phyloP scores from a whole-genome alignment of 2,888 invertebrate species.

The Lucinisca nassula region DNA sequence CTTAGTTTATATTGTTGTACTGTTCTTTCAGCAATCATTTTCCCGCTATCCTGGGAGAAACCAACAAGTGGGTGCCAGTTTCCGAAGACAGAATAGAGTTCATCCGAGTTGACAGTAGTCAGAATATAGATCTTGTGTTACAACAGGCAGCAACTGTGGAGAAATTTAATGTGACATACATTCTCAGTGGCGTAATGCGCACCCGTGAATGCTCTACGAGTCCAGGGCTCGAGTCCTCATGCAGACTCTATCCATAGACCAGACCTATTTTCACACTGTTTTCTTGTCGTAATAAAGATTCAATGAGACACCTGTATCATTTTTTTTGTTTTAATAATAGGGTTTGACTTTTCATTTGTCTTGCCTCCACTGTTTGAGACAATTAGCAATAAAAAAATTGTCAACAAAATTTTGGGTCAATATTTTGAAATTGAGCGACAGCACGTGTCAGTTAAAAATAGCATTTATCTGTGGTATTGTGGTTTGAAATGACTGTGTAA shows the following conservation, averaged over 20 bases:
- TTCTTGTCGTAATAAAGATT: too few relatives aligned
- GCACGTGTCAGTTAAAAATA: too few relatives aligned
- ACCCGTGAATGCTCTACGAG: not conserved
- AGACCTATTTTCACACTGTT: too few relatives aligned
- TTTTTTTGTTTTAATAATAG: too few relatives aligned
- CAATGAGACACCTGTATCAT: too few relatives aligned
- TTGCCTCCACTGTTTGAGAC: too few relatives aligned
- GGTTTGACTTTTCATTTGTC: too few relatives aligned
- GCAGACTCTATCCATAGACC: not conserved
- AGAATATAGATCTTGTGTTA: not conserved
- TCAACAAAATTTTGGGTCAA: too few relatives aligned
- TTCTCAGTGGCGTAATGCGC: not conserved
- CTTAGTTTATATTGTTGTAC: not conserved
- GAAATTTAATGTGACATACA: not conserved
- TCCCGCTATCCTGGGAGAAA: conserved; percentile 68
- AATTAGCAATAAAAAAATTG: too few relatives aligned
- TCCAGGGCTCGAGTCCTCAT: not conserved
- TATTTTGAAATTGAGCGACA: too few relatives aligned
- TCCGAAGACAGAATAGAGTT: conserved; percentile 56
- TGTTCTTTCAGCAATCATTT: not conserved
- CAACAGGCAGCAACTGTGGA: not conserved
- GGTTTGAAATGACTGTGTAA: too few relatives aligned
- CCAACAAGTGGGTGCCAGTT: conserved; percentile 73
- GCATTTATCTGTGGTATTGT: too few relatives aligned
- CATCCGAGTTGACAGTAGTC: not conserved